Percentiles rank a stretch among this genome's conserved stretches.
Conservation (phyloP, 2,888 invertebrate species). For the Hydraecia micacea region DNA sequence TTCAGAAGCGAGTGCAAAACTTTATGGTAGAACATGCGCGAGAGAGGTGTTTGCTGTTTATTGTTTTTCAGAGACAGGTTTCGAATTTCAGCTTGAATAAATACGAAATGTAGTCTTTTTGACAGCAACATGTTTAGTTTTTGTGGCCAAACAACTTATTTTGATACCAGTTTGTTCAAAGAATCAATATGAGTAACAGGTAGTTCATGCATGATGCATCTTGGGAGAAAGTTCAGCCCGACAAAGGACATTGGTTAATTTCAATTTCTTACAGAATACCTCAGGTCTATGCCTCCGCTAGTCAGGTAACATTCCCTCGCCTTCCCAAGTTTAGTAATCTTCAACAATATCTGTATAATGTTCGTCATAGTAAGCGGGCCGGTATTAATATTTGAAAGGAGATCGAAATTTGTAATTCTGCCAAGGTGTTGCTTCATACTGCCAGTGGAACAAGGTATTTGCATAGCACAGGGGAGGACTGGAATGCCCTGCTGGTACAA, state of each 20-base stretch:
- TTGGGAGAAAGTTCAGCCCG: background rate
- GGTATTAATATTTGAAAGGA: slow-evolving; percentile 50
- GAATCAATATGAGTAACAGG: no score
- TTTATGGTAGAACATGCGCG: background rate
- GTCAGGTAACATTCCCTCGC: background rate
- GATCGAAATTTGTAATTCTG: slow-evolving; percentile 68
- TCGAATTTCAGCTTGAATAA: slow-evolving; percentile 21
- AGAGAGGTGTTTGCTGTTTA: slow-evolving; percentile 2
- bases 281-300: background rate
- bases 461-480: slow-evolving; percentile 51
- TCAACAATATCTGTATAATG: slow-evolving; percentile 14
- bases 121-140: background rate
- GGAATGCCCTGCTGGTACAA: background rate
- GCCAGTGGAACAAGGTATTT: slow-evolving; percentile 47
- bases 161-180: background rate
- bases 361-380: slow-evolving; percentile 10
- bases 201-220: background rate
- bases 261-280: background rate
- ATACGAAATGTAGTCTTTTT: background rate
- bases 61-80: slow-evolving; percentile 5
- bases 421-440: slow-evolving; percentile 45
- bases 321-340: slow-evolving; percentile 26
- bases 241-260: background rate
- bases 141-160: background rate
- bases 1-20: background rate